These are phyloP conservation scores for Paraescarpia echinospica DNA, from an alignment of 1,140 invertebrate genomes.

Conservation along the genomic window DNA sequence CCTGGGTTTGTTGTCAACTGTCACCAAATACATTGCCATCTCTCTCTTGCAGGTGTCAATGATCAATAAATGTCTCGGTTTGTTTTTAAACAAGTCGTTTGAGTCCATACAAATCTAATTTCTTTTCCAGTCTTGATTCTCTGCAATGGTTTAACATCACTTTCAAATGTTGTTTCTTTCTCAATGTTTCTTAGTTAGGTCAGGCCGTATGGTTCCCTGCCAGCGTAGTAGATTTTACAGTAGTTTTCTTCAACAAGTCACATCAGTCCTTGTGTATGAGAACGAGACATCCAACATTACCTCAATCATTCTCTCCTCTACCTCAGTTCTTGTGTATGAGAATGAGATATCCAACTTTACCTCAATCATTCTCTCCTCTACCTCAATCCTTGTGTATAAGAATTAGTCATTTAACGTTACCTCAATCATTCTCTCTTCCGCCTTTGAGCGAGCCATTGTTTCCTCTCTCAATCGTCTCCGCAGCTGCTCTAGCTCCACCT, in stretches of 20 bases:
- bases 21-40: too few relatives aligned
- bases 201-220: too few relatives aligned
- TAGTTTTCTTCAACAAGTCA: too few relatives aligned
- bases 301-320: too few relatives aligned
- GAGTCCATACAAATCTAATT: background rate
- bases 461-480: conserved; percentile 46
- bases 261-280: background rate
- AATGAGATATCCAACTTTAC: conserved; percentile 29
- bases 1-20: background rate
- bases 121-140: background rate
- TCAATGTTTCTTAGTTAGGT: background rate
- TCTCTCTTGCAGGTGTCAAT: too few relatives aligned
- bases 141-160: background rate
- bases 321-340: background rate
- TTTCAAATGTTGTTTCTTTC: background rate
- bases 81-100: background rate
- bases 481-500: conserved; percentile 51
- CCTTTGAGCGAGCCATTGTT: conserved; percentile 39
- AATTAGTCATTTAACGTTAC: conserved; percentile 28
- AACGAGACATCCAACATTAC: conserved; percentile 29
- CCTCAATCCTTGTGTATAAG: background rate
- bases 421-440: conserved; percentile 46
- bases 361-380: too few relatives aligned
- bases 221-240: too few relatives aligned
- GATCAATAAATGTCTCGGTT: conserved; percentile 14